Conservation (phyloP, 2,888 invertebrate genomes). For the Cepaea hortensis region DNA sequence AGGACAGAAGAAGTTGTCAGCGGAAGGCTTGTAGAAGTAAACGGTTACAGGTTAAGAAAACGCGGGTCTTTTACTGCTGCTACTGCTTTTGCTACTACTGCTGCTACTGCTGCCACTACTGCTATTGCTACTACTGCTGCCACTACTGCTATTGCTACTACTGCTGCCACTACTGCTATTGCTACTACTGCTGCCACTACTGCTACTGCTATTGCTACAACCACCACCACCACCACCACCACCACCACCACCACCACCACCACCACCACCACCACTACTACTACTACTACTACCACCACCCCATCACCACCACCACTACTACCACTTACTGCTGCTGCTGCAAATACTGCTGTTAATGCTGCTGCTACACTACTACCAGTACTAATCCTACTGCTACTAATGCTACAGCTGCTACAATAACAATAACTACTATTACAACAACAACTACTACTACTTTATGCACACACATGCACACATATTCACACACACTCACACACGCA, state of each 20-base stretch:
- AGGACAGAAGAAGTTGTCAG: neutral
- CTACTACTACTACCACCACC: too few relatives aligned
- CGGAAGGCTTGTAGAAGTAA: too few relatives aligned
- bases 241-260: neutral
- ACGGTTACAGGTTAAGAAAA: neutral
- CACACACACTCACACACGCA: neutral
- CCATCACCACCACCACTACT: neutral
- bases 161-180: neutral
- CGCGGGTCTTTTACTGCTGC: too few relatives aligned
- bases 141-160: too few relatives aligned
- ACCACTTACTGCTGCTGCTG: neutral
- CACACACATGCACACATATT: neutral
- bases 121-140: too few relatives aligned
- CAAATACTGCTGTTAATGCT: neutral
- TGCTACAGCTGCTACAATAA: neutral
- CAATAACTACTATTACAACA: neutral
- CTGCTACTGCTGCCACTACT: too few relatives aligned
- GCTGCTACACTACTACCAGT: conserved; percentile 27
- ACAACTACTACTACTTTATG: neutral
- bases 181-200: too few relatives aligned
- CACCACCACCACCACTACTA: neutral
- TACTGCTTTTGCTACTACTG: too few relatives aligned
- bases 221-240: too few relatives aligned
- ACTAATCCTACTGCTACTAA: neutral
- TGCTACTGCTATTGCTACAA: too few relatives aligned